phyloP scores from a whole-genome alignment of 2,888 invertebrate species.

The Charanyca ferruginea region DNA sequence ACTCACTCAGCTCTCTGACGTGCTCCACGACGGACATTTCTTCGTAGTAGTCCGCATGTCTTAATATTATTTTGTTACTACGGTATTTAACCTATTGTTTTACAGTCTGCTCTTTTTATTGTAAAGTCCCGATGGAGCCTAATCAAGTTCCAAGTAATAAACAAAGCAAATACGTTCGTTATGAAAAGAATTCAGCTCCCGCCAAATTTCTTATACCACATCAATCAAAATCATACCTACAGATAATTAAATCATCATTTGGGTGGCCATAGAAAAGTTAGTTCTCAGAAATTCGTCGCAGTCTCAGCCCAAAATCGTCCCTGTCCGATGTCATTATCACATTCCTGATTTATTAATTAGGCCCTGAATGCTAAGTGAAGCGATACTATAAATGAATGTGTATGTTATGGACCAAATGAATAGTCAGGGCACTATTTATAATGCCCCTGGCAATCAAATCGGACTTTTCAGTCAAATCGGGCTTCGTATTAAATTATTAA shows the following conservation, averaged over 20 bases:
- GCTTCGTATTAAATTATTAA: too few species aligned
- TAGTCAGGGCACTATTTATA: too few species aligned
- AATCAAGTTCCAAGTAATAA: slow-evolving; percentile 87
- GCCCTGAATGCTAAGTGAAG: slow-evolving; percentile 67
- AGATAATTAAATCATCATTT: slow-evolving; percentile 91
- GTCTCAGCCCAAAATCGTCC: slow-evolving; percentile 58
- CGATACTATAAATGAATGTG: too few species aligned
- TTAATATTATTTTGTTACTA: not conserved
- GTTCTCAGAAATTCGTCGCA: slow-evolving; percentile 84
- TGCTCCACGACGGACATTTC: not conserved
- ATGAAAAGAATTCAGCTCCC: slow-evolving; percentile 87
- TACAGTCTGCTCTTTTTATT: not conserved
- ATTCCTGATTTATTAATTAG: slow-evolving; percentile 91
- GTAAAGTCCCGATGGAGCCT: not conserved
- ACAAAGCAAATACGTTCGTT: slow-evolving; percentile 86
- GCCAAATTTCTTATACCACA: slow-evolving; percentile 88
- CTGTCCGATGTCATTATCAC: slow-evolving; percentile 84
- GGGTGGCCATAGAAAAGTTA: slow-evolving; percentile 89
- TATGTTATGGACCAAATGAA: too few species aligned
- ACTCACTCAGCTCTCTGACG: too few species aligned
- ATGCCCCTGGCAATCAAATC: too few species aligned
- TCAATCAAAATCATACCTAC: slow-evolving; percentile 90
- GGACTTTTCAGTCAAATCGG: too few species aligned
- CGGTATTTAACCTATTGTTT: not conserved
- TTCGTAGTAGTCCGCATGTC: not conserved